These are phyloP conservation scores for Borostomias antarcticus DNA, from an alignment of 2,797 vertebrate genomes.

Conservation along the genomic window DNA sequence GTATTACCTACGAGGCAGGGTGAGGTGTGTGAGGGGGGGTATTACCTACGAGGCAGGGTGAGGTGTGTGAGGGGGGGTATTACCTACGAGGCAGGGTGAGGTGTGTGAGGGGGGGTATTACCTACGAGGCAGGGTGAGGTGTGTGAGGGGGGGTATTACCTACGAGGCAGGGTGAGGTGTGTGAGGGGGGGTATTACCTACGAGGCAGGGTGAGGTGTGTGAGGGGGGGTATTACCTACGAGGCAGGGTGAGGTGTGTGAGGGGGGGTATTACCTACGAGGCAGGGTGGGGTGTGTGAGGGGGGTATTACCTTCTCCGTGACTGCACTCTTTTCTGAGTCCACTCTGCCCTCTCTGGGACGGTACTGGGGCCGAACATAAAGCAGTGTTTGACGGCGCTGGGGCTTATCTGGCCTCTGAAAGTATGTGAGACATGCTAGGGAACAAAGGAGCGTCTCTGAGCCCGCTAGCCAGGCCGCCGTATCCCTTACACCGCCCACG, in stretches of 20 bases:
- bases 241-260: conserved; percentile 55
- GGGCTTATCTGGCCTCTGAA: conserved; percentile 91
- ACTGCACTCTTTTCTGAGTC: conserved; percentile 76
- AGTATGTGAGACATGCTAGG: conserved; percentile 94
- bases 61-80: too few relatives aligned
- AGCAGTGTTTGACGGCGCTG: conserved; percentile 86
- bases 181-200: too few relatives aligned
- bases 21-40: too few relatives aligned
- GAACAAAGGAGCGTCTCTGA: conserved; percentile 94
- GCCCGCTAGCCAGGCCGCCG: conserved; percentile 81
- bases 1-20: too few relatives aligned
- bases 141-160: conserved; percentile 81
- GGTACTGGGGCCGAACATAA: conserved; percentile 85
- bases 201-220: too few relatives aligned
- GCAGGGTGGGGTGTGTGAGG: conserved; percentile 56
- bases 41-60: too few relatives aligned
- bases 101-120: conserved; percentile 66
- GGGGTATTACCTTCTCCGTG: conserved; percentile 83
- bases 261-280: conserved; percentile 47
- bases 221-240: conserved; percentile 22
- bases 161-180: conserved; percentile 56
- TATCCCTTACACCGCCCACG: conserved; percentile 94
- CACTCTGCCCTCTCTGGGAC: conserved; percentile 78
- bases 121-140: too few relatives aligned
- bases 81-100: conserved; percentile 37